phyloP scores from a whole-genome alignment of 1,140 invertebrate genomes.

The Drosophila punjabiensis region DNA sequence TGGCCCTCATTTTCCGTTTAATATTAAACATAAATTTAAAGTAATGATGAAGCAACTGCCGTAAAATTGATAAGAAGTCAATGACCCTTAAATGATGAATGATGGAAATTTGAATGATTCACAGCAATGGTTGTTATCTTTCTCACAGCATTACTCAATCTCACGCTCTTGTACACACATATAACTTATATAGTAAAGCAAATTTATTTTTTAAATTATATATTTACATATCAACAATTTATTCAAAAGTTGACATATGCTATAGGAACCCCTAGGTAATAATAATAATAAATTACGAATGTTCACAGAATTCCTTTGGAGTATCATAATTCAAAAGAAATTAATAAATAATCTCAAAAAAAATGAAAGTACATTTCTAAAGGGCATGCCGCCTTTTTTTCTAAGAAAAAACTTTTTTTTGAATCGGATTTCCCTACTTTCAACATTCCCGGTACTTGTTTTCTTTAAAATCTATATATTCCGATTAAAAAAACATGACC shows the following conservation, averaged over 20 bases:
- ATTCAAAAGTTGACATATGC: too few species aligned
- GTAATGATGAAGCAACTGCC: slow-evolving; percentile 28
- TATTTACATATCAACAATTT: not conserved
- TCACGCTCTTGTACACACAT: slow-evolving; percentile 21
- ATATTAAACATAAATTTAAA: slow-evolving; percentile 40
- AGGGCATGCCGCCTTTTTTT: not conserved
- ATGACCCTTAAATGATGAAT: slow-evolving; percentile 9
- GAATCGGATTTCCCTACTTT: not conserved
- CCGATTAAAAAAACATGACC: not conserved
- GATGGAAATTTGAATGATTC: slow-evolving; percentile 33
- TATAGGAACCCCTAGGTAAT: not conserved
- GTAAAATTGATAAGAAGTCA: slow-evolving; percentile 29
- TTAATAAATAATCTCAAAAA: not conserved
- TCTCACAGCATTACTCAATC: not conserved
- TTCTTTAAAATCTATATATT: not conserved
- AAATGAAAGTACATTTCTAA: not conserved
- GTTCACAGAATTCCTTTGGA: not conserved
- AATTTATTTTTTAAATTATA: not conserved
- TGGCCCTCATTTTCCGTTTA: slow-evolving; percentile 2
- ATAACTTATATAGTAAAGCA: not conserved
- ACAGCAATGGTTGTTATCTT: slow-evolving; percentile 18
- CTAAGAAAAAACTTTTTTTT: not conserved
- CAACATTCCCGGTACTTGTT: not conserved
- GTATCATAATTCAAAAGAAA: not conserved
- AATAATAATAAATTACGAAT: not conserved